Percentiles rank a stretch among this genome's conserved stretches.
Evolutionary conservation across 1,140 invertebrate genomes (phyloP).

Genomic region (Macrocentrus cingulum): DNA sequence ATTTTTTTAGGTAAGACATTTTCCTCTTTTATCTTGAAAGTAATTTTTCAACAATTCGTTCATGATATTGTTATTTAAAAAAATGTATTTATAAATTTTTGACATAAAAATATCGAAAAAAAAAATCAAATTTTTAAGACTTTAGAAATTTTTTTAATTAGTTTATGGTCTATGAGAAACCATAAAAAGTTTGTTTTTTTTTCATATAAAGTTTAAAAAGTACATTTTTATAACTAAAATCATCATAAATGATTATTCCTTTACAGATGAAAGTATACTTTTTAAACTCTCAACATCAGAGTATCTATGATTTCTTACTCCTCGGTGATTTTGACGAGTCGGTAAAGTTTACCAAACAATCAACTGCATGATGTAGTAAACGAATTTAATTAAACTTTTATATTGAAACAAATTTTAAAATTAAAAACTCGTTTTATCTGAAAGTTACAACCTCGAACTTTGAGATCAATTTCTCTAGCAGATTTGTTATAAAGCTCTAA

Average conservation of each 20-base stretch:
- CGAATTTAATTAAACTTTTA: slow-evolving; percentile 34
- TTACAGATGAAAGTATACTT: too few relatives aligned
- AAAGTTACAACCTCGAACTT: neutral
- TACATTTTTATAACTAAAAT: neutral
- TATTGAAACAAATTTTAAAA: slow-evolving; percentile 19
- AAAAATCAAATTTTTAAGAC: too few relatives aligned
- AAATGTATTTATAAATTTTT: too few relatives aligned
- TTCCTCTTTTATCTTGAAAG: too few relatives aligned
- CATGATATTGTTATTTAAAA: too few relatives aligned
- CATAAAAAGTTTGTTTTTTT: neutral
- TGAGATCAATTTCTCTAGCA: neutral
- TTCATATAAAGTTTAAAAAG: too few relatives aligned
- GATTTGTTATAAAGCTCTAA: neutral
- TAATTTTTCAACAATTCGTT: too few relatives aligned
- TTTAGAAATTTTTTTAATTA: neutral
- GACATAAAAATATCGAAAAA: too few relatives aligned
- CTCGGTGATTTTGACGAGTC: neutral
- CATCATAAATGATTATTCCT: neutral
- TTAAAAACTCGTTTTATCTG: neutral
- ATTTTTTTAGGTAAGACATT: too few relatives aligned
- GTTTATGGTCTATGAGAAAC: neutral
- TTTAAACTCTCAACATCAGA: too few relatives aligned
- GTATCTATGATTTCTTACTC: too few relatives aligned
- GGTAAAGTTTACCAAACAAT: neutral
- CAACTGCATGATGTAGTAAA: slow-evolving; percentile 20